A percentile compares a stretch with the other conserved stretches of the same genome.
Conservation (phyloP, 2,113 vertebrate genomes). For the Promerops cafer region DNA sequence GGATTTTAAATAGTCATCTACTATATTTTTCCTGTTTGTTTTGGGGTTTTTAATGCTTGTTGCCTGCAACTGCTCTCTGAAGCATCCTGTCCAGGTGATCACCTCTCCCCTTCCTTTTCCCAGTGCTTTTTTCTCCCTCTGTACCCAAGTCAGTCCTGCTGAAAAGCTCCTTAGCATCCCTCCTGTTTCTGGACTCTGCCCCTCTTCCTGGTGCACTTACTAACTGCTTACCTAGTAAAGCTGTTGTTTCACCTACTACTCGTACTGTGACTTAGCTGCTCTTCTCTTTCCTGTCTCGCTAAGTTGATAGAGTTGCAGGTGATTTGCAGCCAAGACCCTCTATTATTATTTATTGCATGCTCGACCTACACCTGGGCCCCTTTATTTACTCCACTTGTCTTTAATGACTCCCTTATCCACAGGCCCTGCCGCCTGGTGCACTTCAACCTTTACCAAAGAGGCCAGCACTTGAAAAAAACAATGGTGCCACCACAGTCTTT, state of each 20-base stretch:
- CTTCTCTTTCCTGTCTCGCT: not conserved
- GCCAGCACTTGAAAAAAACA: conserved; percentile 89
- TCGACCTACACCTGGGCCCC: not conserved
- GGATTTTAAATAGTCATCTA: not conserved
- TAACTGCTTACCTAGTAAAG: not conserved
- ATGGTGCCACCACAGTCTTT: conserved; percentile 86
- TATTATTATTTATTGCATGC: conserved; percentile 7
- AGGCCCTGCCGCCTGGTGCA: conserved; percentile 79
- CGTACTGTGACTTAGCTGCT: not conserved
- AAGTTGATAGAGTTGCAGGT: conserved; percentile 12
- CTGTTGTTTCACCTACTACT: not conserved
- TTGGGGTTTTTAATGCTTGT: not conserved
- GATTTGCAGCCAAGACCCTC: conserved; percentile 2
- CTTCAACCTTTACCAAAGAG: conserved; percentile 93
- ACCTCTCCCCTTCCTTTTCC: not conserved
- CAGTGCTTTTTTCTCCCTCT: not conserved
- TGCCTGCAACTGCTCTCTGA: conserved; percentile 33
- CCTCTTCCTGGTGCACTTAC: not conserved
- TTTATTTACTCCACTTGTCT: conserved; percentile 18
- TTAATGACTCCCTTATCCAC: conserved; percentile 72
- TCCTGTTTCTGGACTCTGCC: not conserved
- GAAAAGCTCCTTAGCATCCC: not conserved
- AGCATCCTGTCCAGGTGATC: not conserved
- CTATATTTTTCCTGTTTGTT: not conserved
- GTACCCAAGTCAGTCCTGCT: not conserved